Evolutionary conservation across 2,888 invertebrate genomes (phyloP), one percentile per base, ranked within the genome.

Genomic region (Aquatica leii): DNA sequence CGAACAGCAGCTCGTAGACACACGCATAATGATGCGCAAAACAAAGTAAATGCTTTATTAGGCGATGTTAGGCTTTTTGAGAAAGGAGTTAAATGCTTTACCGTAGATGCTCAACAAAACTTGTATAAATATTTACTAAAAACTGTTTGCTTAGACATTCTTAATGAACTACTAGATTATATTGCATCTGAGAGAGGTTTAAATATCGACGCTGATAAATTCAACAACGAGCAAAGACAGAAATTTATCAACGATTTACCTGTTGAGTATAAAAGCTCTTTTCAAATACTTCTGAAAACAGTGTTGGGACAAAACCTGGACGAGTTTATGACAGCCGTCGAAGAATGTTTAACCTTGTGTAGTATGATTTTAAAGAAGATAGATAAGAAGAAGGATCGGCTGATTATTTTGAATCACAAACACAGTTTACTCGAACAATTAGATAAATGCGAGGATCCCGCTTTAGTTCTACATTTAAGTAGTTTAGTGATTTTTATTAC

Each of bases 351-450:
- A 70, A 82, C 86, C 14, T 83, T 86, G 52, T 91, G 91, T 77
- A 90, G 90, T 63, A 90, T 95, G 87, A 90, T 93, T 70, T 81
- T 95, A 66, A 93, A 91, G 75, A 97, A 96, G 81, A 86, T 90
- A 66, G 97, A 97, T 78, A 96, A 95, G 80, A 96, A 95, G 78
- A 94, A 93, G 77, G 90, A 92, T 78, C 87, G 94, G 68, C 85
- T 90, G 37, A 80, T 93, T 20, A 86, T 95, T 66, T 84, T 90
- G 62, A 90, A 89, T 68, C 95, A 96, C 76, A 90, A 93, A 70
- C 92, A 94, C 76, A 90, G 90, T 62, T 81, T 97, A 56, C 83
- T 92, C 62, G 90, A 92, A 59, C 92, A 97, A 80, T 78, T 98
- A 61, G 87, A 88, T 55, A 83, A 84, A 62, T 89, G 90, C 59